A percentile compares a stretch with the other conserved stretches of the same genome.
Evolutionary conservation across 2,888 invertebrate genomes (phyloP).

Genomic region (Alloscopus bannaensis): DNA sequence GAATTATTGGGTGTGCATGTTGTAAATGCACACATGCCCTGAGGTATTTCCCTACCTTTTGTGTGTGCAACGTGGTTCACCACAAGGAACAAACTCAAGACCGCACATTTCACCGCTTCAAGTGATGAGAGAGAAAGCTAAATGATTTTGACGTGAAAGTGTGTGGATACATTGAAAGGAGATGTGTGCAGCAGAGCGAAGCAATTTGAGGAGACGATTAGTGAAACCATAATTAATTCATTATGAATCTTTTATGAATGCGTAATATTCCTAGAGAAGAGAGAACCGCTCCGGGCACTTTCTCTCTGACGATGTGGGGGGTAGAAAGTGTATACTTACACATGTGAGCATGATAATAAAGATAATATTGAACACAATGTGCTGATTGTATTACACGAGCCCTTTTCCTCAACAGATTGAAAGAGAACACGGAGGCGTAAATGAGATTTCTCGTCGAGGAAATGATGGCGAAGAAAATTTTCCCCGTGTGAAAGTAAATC

Average conservation of each 20-base stretch:
- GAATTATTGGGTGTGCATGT: no score
- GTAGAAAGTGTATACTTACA: slow-evolving; percentile 38
- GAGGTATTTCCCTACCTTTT: no score
- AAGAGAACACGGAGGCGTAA: not conserved
- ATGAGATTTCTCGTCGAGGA: slow-evolving; percentile 3
- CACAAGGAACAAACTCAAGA: no score
- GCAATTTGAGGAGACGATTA: slow-evolving; percentile 43
- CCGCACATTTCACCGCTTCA: not conserved
- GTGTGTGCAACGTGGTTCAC: no score
- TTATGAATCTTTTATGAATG: slow-evolving; percentile 44
- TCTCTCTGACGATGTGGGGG: slow-evolving; percentile 4
- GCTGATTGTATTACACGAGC: slow-evolving; percentile 12
- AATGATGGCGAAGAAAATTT: slow-evolving; percentile 1
- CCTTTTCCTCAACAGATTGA: slow-evolving; percentile 1
- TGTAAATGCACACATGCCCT: no score
- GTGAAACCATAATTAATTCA: slow-evolving; percentile 54
- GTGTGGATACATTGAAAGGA: no score
- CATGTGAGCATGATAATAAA: slow-evolving; percentile 11
- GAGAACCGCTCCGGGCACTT: slow-evolving; percentile 14
- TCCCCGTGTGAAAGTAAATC: slow-evolving; percentile 4
- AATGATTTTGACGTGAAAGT: no score
- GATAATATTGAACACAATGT: slow-evolving; percentile 32
- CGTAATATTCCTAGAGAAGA: slow-evolving; percentile 34
- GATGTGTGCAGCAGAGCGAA: slow-evolving; percentile 17
- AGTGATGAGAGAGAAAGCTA: not conserved